Conservation (phyloP, 2,797 vertebrate genomes). For the Hoplostethus atlanticus region DNA sequence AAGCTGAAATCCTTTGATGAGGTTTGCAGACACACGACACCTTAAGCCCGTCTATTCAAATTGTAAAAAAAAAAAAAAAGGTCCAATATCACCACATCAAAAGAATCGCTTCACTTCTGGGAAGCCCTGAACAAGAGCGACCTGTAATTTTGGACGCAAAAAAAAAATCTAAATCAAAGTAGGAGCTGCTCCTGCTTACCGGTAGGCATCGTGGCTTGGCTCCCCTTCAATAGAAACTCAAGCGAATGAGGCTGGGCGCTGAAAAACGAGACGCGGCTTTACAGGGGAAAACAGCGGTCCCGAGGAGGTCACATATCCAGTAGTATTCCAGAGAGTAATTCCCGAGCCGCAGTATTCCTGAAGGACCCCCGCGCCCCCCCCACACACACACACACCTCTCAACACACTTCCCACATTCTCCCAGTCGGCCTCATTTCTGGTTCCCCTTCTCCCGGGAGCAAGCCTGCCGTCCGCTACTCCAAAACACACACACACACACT, state of each 20-base stretch:
- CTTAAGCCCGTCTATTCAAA: neutral
- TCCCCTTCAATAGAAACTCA: conserved; percentile 37
- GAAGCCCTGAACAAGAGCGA: neutral
- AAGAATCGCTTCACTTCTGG: neutral
- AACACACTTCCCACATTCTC: conserved; percentile 48
- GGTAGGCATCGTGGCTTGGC: conserved; percentile 75
- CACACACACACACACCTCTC: neutral
- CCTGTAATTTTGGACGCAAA: conserved; percentile 4
- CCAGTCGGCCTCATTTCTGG: conserved; percentile 56
- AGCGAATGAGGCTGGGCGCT: conserved; percentile 12
- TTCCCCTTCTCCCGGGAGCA: conserved; percentile 51
- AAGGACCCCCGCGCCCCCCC: too few relatives aligned
- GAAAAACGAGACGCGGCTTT: conserved; percentile 25
- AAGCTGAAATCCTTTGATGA: conserved; percentile 13
- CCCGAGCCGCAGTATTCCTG: conserved; percentile 12
- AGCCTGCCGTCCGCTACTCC: conserved; percentile 49
- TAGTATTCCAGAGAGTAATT: conserved; percentile 55
- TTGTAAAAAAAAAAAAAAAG: neutral
- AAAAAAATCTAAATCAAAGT: neutral
- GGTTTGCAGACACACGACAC: conserved; percentile 18
- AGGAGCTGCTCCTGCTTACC: conserved; percentile 65
- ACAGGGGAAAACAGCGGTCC: conserved; percentile 29
- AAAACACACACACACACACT: conserved; percentile 43
- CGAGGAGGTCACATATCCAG: conserved; percentile 69
- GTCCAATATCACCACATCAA: conserved; percentile 27